Evolutionary conservation across 2,797 vertebrate species (phyloP).

Genomic region (Scarus forsteni): DNA sequence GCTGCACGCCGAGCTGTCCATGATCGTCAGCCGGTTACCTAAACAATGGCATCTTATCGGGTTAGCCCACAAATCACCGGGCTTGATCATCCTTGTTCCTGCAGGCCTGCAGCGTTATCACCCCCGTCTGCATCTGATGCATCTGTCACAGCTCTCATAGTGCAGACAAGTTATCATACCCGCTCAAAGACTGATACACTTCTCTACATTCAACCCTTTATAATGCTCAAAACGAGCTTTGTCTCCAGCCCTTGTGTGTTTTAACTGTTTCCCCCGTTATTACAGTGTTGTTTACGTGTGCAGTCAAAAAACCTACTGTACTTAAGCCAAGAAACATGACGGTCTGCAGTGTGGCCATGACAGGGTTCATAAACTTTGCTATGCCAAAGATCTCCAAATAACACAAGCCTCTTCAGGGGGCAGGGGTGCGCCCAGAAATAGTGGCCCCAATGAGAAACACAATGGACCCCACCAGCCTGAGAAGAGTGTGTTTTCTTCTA

Average conservation of each 20-base stretch:
- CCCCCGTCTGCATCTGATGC: constrained; percentile 48
- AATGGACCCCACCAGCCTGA: too few relatives aligned
- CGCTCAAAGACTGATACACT: constrained; percentile 22
- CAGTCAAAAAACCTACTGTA: constrained; percentile 12
- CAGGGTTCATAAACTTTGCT: too few relatives aligned
- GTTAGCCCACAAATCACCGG: constrained; percentile 60
- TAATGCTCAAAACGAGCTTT: background rate
- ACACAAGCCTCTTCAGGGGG: too few relatives aligned
- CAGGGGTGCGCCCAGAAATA: too few relatives aligned
- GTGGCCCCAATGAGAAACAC: too few relatives aligned
- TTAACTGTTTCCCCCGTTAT: too few relatives aligned
- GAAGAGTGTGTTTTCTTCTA: too few relatives aligned
- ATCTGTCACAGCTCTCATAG: constrained; percentile 42
- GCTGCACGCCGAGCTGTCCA: constrained; percentile 36
- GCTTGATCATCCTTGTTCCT: constrained; percentile 55
- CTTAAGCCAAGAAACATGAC: constrained; percentile 11
- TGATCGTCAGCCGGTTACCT: constrained; percentile 31
- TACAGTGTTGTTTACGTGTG: too few relatives aligned
- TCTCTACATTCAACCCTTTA: background rate
- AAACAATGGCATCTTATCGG: constrained; percentile 78
- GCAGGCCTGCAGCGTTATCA: constrained; percentile 69
- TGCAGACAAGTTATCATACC: constrained; percentile 46
- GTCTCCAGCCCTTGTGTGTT: background rate
- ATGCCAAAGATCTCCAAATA: too few relatives aligned
- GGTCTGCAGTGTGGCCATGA: constrained; percentile 8